Evolutionary conservation across 2,113 vertebrate genomes (phyloP).

Genomic region (Pelobates fuscus): DNA sequence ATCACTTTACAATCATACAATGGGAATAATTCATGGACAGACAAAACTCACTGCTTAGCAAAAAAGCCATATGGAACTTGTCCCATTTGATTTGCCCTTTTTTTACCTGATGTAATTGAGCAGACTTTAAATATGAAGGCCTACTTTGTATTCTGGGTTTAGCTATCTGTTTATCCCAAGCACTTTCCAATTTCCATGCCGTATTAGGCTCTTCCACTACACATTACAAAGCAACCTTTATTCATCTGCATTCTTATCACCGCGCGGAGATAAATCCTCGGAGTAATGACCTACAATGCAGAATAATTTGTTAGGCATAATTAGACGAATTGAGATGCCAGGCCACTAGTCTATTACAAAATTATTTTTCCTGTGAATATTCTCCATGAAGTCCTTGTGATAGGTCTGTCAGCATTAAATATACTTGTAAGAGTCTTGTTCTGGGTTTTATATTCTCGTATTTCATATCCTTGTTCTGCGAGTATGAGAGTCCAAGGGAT

Average conservation of each 20-base stretch:
- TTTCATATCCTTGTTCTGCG: conserved; percentile 27
- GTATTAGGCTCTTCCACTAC: background rate
- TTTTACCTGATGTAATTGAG: no score
- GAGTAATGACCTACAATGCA: conserved; percentile 47
- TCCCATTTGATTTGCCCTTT: no score
- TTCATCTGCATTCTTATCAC: conserved; percentile 42
- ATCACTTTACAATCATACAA: no score
- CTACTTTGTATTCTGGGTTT: background rate
- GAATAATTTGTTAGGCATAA: conserved; percentile 50
- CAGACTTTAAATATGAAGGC: background rate
- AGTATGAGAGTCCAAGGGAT: conserved; percentile 20
- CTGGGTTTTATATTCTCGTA: conserved; percentile 33
- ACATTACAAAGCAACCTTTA: conserved; percentile 18
- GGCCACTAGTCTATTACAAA: conserved; percentile 49
- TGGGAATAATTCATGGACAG: no score
- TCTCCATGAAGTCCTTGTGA: conserved; percentile 42
- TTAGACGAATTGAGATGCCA: conserved; percentile 46
- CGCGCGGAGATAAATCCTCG: conserved; percentile 36
- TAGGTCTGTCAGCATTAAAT: conserved; percentile 48
- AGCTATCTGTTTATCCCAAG: background rate
- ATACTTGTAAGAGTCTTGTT: conserved; percentile 40
- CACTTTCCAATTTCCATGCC: background rate
- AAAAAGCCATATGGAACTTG: background rate
- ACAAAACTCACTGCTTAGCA: no score
- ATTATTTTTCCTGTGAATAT: conserved; percentile 45